phyloP scores from a whole-genome alignment of 2,113 vertebrate species.

The Climacteris rufus region DNA sequence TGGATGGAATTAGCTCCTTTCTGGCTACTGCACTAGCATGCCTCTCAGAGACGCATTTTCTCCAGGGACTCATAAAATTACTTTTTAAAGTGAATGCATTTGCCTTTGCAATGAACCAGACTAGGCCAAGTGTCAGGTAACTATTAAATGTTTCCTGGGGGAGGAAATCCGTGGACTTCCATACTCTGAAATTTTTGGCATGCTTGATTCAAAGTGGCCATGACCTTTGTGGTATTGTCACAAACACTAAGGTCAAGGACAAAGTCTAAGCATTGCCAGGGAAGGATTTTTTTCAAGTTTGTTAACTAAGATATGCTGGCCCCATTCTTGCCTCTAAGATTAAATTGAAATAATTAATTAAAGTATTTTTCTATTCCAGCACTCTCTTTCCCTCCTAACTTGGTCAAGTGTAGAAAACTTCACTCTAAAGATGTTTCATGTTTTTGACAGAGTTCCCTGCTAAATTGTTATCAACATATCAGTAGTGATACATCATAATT shows the following conservation, averaged over 20 bases:
- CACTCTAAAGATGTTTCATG: neutral
- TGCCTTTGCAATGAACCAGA: conserved; percentile 39
- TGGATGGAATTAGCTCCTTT: conserved; percentile 21
- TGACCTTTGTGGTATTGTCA: neutral
- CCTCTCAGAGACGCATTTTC: neutral
- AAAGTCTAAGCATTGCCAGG: neutral
- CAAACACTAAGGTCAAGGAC: neutral
- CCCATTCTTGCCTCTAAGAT: neutral
- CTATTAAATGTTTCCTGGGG: conserved; percentile 42
- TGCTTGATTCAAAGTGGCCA: neutral
- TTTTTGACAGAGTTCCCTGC: neutral
- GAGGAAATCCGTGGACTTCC: neutral
- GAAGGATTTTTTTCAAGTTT: neutral
- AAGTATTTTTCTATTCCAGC: neutral
- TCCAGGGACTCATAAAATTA: conserved; percentile 25
- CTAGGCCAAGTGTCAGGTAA: conserved; percentile 26
- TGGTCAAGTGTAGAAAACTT: neutral
- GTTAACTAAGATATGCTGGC: neutral
- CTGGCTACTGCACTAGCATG: neutral
- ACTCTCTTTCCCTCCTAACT: neutral
- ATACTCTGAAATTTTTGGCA: neutral
- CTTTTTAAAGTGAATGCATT: conserved; percentile 16
- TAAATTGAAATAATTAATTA: neutral
- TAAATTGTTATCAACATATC: neutral
- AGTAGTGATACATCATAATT: neutral